Evolutionary conservation across 2,888 invertebrate genomes (phyloP), one percentile per base, ranked within the genome.

Genomic region (Patella caerulea): DNA sequence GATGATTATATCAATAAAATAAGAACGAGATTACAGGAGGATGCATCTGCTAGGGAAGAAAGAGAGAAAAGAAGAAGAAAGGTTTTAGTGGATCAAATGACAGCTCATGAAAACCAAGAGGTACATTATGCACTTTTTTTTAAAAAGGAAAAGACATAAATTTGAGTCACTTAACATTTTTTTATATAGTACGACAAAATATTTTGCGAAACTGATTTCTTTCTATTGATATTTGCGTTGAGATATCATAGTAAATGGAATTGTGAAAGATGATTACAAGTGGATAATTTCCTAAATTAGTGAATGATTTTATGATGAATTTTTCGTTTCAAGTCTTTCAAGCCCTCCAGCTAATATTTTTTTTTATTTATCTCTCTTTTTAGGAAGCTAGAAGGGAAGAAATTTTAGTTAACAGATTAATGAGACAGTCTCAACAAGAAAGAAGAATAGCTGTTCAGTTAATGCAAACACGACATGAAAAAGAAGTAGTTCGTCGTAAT

Each of bases 401-500:
- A 82, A 89, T 90, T 87, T 82, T 92, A 76, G 91, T 91, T 19
- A 91, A 89, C 77, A 83, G 91, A 4, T 83, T 92, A 83, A 90
- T 92, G 90, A 83, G 91, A 73, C 91, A 91, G 82, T 91, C 91
- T 2, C 91, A 91, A 78, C 91, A 91, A 80, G 92, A 92, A 80
- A 82, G 91, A 12, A 86, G 92, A 56, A 91, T 92, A 72, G 90
- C 91, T 12, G 91, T 91, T 29, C 91, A 92, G 85, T 84, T 92
- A 70, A 84, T 92, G 65, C 91, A 91, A 83, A 84, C 90, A 2
- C 81, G 92, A 19, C 91, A 91, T 76, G 91, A 92, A 82, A 92
- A 92, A 78, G 91, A 91, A 59, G 85, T 90, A 29, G 88, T 92
- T 52, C 82, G 89, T 14, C 85, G 87, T 74, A 92, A 92, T 81